Evolutionary conservation across 2,797 vertebrate species (phyloP).

Genomic region (Pogonophryne albipinna): DNA sequence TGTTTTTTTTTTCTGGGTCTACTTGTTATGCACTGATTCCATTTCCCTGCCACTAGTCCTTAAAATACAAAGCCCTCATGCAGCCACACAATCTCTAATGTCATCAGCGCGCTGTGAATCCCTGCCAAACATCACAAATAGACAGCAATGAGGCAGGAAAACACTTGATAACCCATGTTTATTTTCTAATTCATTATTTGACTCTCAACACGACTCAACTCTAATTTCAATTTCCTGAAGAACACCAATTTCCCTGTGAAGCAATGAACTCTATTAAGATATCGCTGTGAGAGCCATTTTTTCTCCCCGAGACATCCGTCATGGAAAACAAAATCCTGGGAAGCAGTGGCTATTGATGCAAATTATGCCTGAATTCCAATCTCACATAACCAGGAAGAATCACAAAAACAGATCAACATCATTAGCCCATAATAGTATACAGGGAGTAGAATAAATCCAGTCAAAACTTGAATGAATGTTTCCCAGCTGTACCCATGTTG

Average conservation of each 20-base stretch:
- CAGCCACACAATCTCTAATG: conserved; percentile 31
- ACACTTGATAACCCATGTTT: conserved; percentile 46
- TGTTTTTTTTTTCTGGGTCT: background rate
- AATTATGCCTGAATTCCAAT: conserved; percentile 26
- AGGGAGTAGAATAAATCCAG: conserved; percentile 1
- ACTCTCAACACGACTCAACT: conserved; percentile 38
- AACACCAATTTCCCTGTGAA: conserved; percentile 38
- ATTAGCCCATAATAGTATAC: background rate
- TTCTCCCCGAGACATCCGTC: conserved; percentile 29
- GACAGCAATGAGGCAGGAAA: conserved; percentile 19
- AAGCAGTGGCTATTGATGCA: conserved; percentile 35
- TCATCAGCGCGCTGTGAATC: conserved; percentile 30
- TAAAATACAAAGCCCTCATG: conserved; percentile 22
- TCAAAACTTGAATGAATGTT: background rate
- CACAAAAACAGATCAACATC: conserved; percentile 14
- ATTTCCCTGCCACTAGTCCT: conserved; percentile 1
- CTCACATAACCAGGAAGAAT: conserved; percentile 2
- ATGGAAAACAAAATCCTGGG: conserved; percentile 18
- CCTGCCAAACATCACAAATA: conserved; percentile 29
- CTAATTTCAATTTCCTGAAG: conserved; percentile 42
- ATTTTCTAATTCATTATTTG: conserved; percentile 44
- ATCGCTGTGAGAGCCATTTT: conserved; percentile 22
- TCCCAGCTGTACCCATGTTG: background rate
- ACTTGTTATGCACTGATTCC: conserved; percentile 3
- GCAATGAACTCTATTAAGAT: conserved; percentile 28